These are phyloP conservation scores for Cremastobaeus sp. DNA, from an alignment of 2,888 invertebrate species.

Conservation along the genomic window DNA sequence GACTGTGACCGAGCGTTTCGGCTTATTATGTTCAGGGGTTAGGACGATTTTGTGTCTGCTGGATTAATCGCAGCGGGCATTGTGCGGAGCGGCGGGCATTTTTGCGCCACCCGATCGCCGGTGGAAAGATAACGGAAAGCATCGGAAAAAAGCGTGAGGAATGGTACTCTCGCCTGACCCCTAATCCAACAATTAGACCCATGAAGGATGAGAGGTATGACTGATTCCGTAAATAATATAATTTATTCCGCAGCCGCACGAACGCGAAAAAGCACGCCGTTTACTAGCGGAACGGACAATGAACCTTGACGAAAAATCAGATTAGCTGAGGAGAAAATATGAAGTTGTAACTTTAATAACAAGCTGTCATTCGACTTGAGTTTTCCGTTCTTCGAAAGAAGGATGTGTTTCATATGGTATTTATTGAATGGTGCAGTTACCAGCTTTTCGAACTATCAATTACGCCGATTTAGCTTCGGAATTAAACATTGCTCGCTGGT, in stretches of 20 bases:
- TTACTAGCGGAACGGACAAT: no score
- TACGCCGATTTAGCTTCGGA: conserved; percentile 7
- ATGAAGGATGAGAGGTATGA: conserved; percentile 15
- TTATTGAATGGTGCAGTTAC: conserved; percentile 13
- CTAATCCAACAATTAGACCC: conserved; percentile 11
- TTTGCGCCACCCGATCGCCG: conserved; percentile 7
- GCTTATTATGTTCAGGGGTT: conserved; percentile 19
- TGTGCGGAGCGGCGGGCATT: no score
- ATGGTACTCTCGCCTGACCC: conserved; percentile 5
- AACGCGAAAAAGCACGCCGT: no score
- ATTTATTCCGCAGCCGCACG: conserved; percentile 9
- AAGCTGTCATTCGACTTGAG: conserved; percentile 18
- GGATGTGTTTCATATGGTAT: conserved; percentile 3
- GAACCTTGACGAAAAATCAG: conserved; percentile 1
- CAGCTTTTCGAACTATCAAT: conserved; percentile 35
- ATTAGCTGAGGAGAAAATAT: conserved; percentile 29
- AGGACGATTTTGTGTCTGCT: conserved; percentile 27
- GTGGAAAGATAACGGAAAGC: conserved; percentile 21
- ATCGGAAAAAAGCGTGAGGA: conserved; percentile 12
- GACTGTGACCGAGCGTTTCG: conserved; percentile 49
- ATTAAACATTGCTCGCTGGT: conserved; percentile 8
- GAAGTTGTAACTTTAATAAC: conserved; percentile 36
- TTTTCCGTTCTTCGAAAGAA: conserved; percentile 3
- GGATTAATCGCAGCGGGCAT: conserved; percentile 20
- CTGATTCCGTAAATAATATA: conserved; percentile 30